Evolutionary conservation across 2,113 vertebrate species (phyloP).

Genomic region (Isurus oxyrinchus): DNA sequence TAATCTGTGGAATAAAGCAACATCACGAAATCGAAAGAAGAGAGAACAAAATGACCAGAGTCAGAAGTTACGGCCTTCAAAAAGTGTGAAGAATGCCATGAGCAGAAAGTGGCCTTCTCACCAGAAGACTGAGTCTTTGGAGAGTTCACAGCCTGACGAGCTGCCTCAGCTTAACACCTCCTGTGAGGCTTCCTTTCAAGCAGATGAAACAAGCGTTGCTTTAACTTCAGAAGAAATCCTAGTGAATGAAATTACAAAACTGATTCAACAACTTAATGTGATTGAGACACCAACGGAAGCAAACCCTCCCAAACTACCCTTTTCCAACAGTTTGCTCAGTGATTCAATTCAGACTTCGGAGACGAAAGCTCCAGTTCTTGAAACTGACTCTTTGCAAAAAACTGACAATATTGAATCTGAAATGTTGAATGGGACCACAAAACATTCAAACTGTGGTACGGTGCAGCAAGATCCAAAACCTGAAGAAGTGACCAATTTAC

Average conservation of each 20-base stretch:
- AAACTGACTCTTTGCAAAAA: neutral
- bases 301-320: constrained; percentile 30
- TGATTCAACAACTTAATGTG: constrained; percentile 53
- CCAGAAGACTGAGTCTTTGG: neutral
- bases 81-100: neutral
- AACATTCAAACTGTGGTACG: neutral
- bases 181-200: neutral
- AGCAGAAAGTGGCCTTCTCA: neutral
- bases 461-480: constrained; percentile 5
- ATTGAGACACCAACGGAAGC: constrained; percentile 35
- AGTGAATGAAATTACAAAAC: constrained; percentile 50
- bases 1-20: constrained; percentile 56
- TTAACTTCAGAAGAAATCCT: constrained; percentile 52
- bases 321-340: neutral
- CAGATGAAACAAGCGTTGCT: constrained; percentile 37
- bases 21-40: constrained; percentile 46
- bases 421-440: neutral
- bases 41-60: constrained; percentile 45
- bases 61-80: constrained; percentile 31
- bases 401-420: neutral
- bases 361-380: neutral
- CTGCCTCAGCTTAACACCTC: neutral
- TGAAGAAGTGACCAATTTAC: constrained; percentile 49
- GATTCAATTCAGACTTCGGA: neutral
- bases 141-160: no score